Base-by-base conservation (phyloP, 2,888 invertebrate species). In the Teinopalpus imperialis region DNA sequence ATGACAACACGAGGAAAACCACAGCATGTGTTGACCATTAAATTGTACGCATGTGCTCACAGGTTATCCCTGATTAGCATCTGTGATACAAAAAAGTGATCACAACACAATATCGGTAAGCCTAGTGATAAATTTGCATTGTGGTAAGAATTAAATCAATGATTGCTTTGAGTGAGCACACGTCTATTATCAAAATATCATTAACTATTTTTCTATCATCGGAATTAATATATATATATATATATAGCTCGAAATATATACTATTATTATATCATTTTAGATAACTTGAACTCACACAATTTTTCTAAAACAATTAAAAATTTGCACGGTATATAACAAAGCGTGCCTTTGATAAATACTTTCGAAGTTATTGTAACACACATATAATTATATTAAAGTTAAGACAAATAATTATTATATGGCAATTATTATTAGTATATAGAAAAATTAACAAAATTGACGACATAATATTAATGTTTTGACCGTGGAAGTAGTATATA, bases 21-120 rank as follows among this genome's bases (percentile, higher is more conserved):
- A 74, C 80, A 77, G 78, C 79, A 78, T 79, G 85, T 82, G 86
- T 83, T 77, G 79, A 72, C 78, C 78, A 63, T 64, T 69, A 69
- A 70, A 64, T 75, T 74, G 69, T 68, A 76, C 75, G 78, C 73
- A 79, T 80, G 81, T 83, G 81, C 83, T 81, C 78, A 83, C 81
- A 81, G 74, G 74, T 60, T 72, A 74, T 66, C 66, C 76, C 76
- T 81, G 74, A 80, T 74, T 81, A 81, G 79, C 83, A 76, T 85
- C 83, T 85, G 87, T 86, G 83, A 83, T 85, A 78, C 78, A 78
- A 80, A 66, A 81, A 79, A 77, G 86, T 87, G 83, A 69, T 80
- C 80, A 85, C 81, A 83, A 82, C 82, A 81, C 80, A 81, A 76
- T 78, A 75, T 79, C 66, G 62, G 70, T 75, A 86, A 83, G 87